phyloP scores from a whole-genome alignment of 2,113 vertebrate genomes.

The Amphiprion ocellaris region DNA sequence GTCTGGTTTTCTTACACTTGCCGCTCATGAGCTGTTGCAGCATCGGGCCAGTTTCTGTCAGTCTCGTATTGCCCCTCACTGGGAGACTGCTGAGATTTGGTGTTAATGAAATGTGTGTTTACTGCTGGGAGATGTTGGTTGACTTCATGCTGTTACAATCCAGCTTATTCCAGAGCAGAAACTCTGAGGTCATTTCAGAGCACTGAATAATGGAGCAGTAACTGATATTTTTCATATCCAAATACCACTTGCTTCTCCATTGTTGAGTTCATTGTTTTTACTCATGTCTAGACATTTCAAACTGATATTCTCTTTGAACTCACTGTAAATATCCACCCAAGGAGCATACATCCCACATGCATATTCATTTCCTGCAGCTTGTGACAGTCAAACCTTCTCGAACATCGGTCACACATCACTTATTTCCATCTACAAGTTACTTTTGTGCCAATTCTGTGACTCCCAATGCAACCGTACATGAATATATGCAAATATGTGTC shows the following conservation, averaged over 20 bases:
- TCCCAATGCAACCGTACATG: slow-evolving; percentile 65
- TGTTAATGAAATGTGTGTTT: slow-evolving; percentile 61
- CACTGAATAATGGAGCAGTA: slow-evolving; percentile 3
- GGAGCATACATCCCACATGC: slow-evolving; percentile 35
- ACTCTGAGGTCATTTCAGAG: slow-evolving; percentile 17
- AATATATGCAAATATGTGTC: slow-evolving; percentile 72
- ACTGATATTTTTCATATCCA: slow-evolving; percentile 12
- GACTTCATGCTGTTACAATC: slow-evolving; percentile 22
- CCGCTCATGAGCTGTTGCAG: slow-evolving; percentile 27
- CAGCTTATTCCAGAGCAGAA: slow-evolving; percentile 29
- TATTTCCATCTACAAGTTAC: slow-evolving; percentile 67
- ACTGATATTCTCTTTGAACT: slow-evolving; percentile 45
- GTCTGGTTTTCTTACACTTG: slow-evolving; percentile 3
- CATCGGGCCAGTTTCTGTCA: slow-evolving; percentile 14
- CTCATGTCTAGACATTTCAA: slow-evolving; percentile 31
- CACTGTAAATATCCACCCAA: slow-evolving; percentile 34
- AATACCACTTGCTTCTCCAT: slow-evolving; percentile 25
- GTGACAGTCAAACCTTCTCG: slow-evolving; percentile 44
- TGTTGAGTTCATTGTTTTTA: slow-evolving; percentile 34
- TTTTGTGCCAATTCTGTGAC: slow-evolving; percentile 46
- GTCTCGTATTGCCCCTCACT: slow-evolving; percentile 39
- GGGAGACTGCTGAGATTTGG: slow-evolving; percentile 27
- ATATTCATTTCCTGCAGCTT: slow-evolving; percentile 57
- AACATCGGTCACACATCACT: slow-evolving; percentile 61
- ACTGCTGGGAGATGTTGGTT: slow-evolving; percentile 33